phyloP scores from a whole-genome alignment of 2,113 vertebrate genomes.

The Trogon melanurus region DNA sequence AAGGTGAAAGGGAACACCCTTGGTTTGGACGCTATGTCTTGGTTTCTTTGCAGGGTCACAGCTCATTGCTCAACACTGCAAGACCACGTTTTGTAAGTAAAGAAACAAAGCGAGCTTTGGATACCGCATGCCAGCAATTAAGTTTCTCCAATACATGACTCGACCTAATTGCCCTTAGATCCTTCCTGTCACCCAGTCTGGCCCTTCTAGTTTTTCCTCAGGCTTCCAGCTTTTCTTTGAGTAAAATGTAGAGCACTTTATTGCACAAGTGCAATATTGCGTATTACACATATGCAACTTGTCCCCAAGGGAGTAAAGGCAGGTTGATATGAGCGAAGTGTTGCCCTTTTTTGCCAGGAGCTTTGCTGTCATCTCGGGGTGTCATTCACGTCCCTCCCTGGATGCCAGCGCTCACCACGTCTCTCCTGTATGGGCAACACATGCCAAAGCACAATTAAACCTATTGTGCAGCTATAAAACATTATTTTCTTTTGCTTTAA shows the following conservation, averaged over 20 bases:
- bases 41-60: background rate
- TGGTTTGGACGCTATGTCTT: background rate
- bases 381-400: background rate
- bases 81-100: background rate
- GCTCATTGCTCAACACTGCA: rapidly evolving
- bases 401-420: rapidly evolving
- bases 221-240: background rate
- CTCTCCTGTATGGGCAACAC: background rate
- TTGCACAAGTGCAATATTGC: background rate
- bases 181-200: background rate
- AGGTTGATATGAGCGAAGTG: rapidly evolving
- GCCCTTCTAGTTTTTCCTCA: background rate
- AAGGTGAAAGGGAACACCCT: background rate
- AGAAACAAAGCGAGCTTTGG: background rate
- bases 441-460: slow-evolving; percentile 44
- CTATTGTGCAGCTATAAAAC: slow-evolving; percentile 20
- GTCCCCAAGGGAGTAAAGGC: background rate
- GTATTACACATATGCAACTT: background rate
- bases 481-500: slow-evolving; percentile 6
- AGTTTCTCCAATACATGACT: background rate
- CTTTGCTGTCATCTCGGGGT: background rate
- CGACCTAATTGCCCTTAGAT: background rate
- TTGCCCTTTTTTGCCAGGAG: background rate
- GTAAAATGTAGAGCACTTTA: background rate
- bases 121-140: too few relatives aligned